Percentiles rank a stretch among this genome's conserved stretches.
Evolutionary conservation across 2,797 vertebrate species (phyloP).

Genomic region (Hippocampus kuda): DNA sequence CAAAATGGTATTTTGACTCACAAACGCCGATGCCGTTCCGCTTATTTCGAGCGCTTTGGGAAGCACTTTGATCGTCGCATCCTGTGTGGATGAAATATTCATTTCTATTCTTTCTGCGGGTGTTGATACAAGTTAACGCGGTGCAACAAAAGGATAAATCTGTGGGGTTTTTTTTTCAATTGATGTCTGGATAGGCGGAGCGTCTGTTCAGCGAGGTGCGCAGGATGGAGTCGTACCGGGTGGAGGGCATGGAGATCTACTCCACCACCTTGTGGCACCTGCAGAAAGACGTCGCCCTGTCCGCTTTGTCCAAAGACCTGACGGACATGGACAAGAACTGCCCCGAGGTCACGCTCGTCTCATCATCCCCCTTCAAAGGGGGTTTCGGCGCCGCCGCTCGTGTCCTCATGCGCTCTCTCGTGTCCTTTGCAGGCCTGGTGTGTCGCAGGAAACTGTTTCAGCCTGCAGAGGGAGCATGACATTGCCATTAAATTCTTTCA

Average conservation of each 20-base stretch:
- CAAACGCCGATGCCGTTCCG: too few relatives aligned
- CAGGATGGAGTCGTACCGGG: conserved; percentile 87
- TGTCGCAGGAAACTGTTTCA: conserved; percentile 97
- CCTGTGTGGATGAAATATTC: too few relatives aligned
- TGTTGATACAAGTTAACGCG: too few relatives aligned
- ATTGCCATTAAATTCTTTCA: conserved; percentile 99
- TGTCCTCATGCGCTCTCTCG: background rate
- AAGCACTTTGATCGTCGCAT: too few relatives aligned
- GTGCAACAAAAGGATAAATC: too few relatives aligned
- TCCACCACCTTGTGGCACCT: conserved; percentile 96
- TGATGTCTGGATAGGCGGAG: conserved; percentile 72
- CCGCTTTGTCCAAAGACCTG: conserved; percentile 91
- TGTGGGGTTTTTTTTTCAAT: too few relatives aligned
- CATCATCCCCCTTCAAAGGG: background rate
- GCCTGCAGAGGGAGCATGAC: conserved; percentile 93
- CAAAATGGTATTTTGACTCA: too few relatives aligned
- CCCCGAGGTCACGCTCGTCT: conserved; percentile 73
- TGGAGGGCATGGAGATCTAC: conserved; percentile 97
- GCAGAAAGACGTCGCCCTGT: conserved; percentile 93
- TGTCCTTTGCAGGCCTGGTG: conserved; percentile 80
- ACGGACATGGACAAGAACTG: conserved; percentile 98
- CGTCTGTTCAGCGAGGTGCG: conserved; percentile 91
- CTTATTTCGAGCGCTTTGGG: too few relatives aligned
- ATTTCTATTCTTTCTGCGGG: too few relatives aligned
- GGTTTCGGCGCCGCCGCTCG: background rate